Evolutionary conservation across 2,797 vertebrate species (phyloP).

Genomic region (Phataginus tricuspis): DNA sequence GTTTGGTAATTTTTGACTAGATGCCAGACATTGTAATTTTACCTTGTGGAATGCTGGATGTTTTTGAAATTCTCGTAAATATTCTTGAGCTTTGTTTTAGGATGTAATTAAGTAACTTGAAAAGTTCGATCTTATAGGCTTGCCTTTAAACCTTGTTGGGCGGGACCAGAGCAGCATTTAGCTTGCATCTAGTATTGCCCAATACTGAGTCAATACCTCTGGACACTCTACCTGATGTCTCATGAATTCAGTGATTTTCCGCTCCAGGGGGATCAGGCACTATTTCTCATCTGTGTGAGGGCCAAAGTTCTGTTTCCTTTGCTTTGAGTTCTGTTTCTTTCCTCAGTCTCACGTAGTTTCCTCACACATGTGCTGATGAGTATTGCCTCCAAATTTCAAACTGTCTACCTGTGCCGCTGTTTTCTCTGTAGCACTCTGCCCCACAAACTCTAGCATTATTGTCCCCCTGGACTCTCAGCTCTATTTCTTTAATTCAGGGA

Average conservation of each 20-base stretch:
- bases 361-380: background rate
- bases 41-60: background rate
- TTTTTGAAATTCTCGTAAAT: constrained; percentile 6
- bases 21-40: background rate
- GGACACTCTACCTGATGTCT: background rate
- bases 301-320: background rate
- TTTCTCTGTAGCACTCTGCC: background rate
- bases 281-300: background rate
- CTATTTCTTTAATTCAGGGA: background rate
- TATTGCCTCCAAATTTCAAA: background rate
- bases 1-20: constrained; percentile 19
- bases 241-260: background rate
- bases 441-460: background rate
- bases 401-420: background rate
- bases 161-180: background rate
- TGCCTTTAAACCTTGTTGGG: background rate
- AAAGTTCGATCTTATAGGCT: background rate
- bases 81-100: constrained; percentile 2
- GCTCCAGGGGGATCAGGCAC: background rate
- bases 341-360: background rate
- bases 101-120: background rate
- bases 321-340: background rate
- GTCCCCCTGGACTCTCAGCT: background rate
- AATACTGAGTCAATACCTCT: background rate
- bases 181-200: background rate